A percentile compares a stretch with the other conserved stretches of the same genome.
Conservation (phyloP, 2,797 vertebrate genomes). For the Lates japonicus region DNA sequence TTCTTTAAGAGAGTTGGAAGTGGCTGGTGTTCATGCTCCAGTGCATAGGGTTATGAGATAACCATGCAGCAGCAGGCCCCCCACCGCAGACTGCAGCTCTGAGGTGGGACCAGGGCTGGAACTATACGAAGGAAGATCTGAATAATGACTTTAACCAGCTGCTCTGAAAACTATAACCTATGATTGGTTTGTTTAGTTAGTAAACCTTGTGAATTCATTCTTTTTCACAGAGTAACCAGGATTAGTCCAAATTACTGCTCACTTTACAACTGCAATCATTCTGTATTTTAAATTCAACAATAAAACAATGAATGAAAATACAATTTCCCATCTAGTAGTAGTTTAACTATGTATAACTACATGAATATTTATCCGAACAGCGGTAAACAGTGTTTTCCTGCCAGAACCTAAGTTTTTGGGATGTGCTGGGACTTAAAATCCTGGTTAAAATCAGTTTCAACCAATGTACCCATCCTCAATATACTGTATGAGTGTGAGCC, state of each 20-base stretch:
- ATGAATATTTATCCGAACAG: neutral
- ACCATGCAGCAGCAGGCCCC: constrained; percentile 49
- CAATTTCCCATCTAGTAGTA: neutral
- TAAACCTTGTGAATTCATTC: neutral
- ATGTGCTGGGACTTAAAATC: neutral
- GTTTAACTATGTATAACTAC: neutral
- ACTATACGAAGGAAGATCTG: neutral
- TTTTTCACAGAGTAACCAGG: neutral
- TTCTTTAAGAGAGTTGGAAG: constrained; percentile 78
- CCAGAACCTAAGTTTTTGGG: neutral
- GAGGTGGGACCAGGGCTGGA: constrained; percentile 18
- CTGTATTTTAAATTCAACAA: neutral
- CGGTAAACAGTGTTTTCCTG: neutral
- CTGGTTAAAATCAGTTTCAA: neutral
- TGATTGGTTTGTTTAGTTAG: neutral
- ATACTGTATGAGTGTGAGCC: neutral
- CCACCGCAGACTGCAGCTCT: constrained; percentile 39
- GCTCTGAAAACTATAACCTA: constrained; percentile 1
- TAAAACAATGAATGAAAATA: neutral
- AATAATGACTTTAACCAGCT: constrained; percentile 18
- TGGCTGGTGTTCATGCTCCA: constrained; percentile 61
- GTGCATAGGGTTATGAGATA: constrained; percentile 59
- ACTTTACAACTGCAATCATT: neutral
- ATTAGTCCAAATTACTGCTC: neutral
- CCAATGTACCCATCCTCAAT: neutral